These are phyloP conservation scores for Adrianichthys oophorus DNA, from an alignment of 2,797 vertebrate species.

Conservation along the genomic window DNA sequence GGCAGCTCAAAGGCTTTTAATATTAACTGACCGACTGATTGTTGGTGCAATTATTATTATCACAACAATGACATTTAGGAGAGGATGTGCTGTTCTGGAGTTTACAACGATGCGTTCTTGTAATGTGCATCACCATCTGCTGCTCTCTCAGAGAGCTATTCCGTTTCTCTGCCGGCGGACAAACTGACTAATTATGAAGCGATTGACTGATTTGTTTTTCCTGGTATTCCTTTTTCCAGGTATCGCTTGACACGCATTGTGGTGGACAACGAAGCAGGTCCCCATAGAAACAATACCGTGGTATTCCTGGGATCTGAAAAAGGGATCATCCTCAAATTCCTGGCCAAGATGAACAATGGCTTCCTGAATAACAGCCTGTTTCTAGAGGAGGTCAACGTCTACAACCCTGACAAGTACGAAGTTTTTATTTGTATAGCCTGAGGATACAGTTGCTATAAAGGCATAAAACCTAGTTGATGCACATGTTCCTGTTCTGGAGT, in stretches of 20 bases:
- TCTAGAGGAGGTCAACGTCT: slow-evolving; percentile 95
- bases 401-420: slow-evolving; percentile 96
- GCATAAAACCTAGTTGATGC: slow-evolving; percentile 25
- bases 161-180: not conserved
- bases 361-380: slow-evolving; percentile 96
- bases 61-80: slow-evolving; percentile 1
- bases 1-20: slow-evolving; percentile 13
- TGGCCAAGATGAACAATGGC: slow-evolving; percentile 91
- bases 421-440: slow-evolving; percentile 28
- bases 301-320: slow-evolving; percentile 98
- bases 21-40: slow-evolving; percentile 18
- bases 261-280: slow-evolving; percentile 91
- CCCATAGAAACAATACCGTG: slow-evolving; percentile 90
- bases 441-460: slow-evolving; percentile 59
- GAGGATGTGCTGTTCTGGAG: not conserved
- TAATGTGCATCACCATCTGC: slow-evolving; percentile 20
- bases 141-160: slow-evolving; percentile 3
- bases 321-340: slow-evolving; percentile 96
- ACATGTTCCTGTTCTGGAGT: slow-evolving; percentile 23
- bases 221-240: slow-evolving; percentile 66
- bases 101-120: slow-evolving; percentile 10
- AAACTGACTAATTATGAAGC: slow-evolving; percentile 15
- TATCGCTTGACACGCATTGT: slow-evolving; percentile 96
- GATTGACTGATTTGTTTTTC: slow-evolving; percentile 9
- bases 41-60: slow-evolving; percentile 23